phyloP scores from a whole-genome alignment of 1,140 invertebrate genomes.

The Hylaeus anthracinus region DNA sequence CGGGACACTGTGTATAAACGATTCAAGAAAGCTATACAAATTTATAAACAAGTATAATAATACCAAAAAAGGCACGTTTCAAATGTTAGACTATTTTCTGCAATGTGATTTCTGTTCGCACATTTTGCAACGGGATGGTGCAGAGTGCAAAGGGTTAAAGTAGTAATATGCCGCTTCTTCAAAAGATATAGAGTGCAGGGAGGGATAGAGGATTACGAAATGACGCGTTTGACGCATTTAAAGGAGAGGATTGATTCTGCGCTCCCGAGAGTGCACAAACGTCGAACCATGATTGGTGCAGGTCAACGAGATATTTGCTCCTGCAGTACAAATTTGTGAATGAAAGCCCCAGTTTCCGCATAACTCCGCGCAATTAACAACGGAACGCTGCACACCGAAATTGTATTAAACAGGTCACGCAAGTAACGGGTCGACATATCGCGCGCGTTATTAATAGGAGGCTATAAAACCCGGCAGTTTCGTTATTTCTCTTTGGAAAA shows the following conservation, averaged over 20 bases:
- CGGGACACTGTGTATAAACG: too few species aligned
- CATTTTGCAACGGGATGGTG: too few species aligned
- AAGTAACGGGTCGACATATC: background rate
- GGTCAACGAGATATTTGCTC: background rate
- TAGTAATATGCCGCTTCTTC: slow-evolving; percentile 16
- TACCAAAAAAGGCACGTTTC: too few species aligned
- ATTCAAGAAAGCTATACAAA: too few species aligned
- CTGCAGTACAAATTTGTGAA: background rate
- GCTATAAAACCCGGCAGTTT: background rate
- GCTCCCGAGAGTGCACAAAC: slow-evolving; percentile 4
- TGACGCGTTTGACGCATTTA: slow-evolving; percentile 50
- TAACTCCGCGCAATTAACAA: slow-evolving; percentile 6
- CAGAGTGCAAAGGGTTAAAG: slow-evolving; percentile 50
- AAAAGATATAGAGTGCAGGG: background rate
- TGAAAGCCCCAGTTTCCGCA: background rate
- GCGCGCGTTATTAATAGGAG: background rate
- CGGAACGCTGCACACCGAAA: background rate
- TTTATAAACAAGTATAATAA: too few species aligned
- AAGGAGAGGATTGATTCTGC: slow-evolving; percentile 49
- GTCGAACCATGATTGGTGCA: slow-evolving; percentile 12
- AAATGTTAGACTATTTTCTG: too few species aligned
- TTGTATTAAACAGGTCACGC: background rate
- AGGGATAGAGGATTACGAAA: slow-evolving; percentile 12
- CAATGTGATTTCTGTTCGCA: too few species aligned
- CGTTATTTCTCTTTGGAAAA: background rate